Base-by-base conservation (phyloP, 2,888 invertebrate genomes). In the Danaus chrysippus region DNA sequence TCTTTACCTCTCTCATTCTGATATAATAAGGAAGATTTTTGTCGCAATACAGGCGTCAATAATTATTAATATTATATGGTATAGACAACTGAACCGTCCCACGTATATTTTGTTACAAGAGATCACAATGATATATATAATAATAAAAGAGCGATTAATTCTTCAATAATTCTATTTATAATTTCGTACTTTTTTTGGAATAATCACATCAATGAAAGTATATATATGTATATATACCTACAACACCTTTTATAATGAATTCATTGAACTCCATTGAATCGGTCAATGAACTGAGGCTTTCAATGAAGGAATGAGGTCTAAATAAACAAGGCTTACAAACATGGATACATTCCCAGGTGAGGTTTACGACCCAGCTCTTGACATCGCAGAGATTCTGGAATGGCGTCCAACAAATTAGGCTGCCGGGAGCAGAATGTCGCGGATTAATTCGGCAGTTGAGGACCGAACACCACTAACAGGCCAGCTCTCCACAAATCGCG, bases 281-380 rank as follows among this genome's bases (percentile, higher is more conserved):
- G 65, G 65, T 55, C 68, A 62, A 62, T 67, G 65, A 70, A 61
- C 71, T 56, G 61, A 59, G 61, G 67, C 60, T 67, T 65, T 60
- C 63, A 63, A 62, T 64, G 62, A 62, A 60, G 58, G 61, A 75
- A 73, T 67, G 63, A 65, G 71, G 68, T 60, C 68, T 68, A 65
- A 68, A 67, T 69, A 68, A 67, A 70, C 69, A 68, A 72, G 70
- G 72, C 71, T 69, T 72, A 68, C 61, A 66, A 71, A 68, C 65
- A 65, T 58, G 64, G 64, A 66, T 69, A 63, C 63, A 63, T 62
- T 67, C 70, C 69, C 82, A 84, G 83, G 85, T 84, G 79, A 77
- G 87, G 86, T 86, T 72, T 66, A 82, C 83, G 86, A 84, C 86
- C 87, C 79, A 73, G 75, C 74, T 72, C 75, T 79, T 79, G 81